These are phyloP conservation scores for Sarcophaga rosellei DNA, from an alignment of 2,888 invertebrate genomes.

Conservation along the genomic window DNA sequence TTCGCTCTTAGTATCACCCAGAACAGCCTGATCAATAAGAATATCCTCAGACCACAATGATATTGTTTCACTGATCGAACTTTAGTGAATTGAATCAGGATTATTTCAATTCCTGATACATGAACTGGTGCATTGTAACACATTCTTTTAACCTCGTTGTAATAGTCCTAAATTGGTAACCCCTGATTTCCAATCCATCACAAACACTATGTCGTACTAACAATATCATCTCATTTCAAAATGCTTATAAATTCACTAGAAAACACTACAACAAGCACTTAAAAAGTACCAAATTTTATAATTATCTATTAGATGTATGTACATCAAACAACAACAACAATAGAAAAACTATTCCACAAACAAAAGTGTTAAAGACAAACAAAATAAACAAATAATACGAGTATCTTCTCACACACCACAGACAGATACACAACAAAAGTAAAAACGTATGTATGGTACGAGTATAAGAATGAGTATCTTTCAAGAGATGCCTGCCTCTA, in stretches of 20 bases:
- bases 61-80: no score
- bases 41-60: no score
- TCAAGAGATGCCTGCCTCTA: not conserved
- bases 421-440: slow-evolving; percentile 14
- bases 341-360: not conserved
- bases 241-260: not conserved
- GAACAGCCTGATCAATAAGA: no score
- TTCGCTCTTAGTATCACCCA: no score
- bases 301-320: slow-evolving; percentile 57
- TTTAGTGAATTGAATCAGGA: no score
- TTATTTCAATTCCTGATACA: no score
- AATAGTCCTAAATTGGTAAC: no score
- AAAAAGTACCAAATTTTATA: slow-evolving; percentile 43
- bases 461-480: not conserved
- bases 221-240: not conserved
- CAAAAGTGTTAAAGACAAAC: slow-evolving; percentile 48
- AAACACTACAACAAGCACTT: slow-evolving; percentile 20
- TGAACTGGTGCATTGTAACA: no score
- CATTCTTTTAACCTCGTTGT: no score
- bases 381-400: slow-evolving; percentile 33
- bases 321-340: not conserved
- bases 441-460: slow-evolving; percentile 17
- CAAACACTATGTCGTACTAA: not conserved
- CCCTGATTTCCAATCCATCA: not conserved
- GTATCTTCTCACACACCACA: slow-evolving; percentile 23